Evolutionary conservation across 2,797 vertebrate species (phyloP).

Genomic region (Sebastes matsubarae): DNA sequence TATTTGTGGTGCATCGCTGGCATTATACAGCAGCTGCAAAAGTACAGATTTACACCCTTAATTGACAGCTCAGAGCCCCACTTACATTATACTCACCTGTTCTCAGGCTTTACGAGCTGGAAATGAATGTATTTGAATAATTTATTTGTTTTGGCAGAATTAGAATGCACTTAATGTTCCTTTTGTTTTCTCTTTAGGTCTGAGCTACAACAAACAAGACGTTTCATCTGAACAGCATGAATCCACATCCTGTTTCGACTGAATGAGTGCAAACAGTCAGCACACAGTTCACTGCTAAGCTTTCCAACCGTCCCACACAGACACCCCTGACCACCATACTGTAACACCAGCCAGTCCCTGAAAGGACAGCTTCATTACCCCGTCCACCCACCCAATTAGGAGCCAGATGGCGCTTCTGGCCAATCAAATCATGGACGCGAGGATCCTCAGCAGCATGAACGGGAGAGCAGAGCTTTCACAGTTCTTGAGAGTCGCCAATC

Average conservation of each 20-base stretch:
- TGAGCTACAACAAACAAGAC: constrained; percentile 45
- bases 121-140: constrained; percentile 11
- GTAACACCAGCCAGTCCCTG: constrained; percentile 85
- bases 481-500: constrained; percentile 94
- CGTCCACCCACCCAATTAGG: constrained; percentile 90
- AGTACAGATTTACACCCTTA: constrained; percentile 37
- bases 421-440: constrained; percentile 94
- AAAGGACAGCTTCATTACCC: constrained; percentile 89
- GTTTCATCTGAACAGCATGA: constrained; percentile 63
- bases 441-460: constrained; percentile 88
- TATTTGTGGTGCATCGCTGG: constrained; percentile 72
- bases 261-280: constrained; percentile 59
- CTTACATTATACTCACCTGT: constrained; percentile 12
- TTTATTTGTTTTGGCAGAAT: constrained; percentile 28
- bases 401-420: constrained; percentile 97
- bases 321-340: constrained; percentile 88
- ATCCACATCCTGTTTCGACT: constrained; percentile 70
- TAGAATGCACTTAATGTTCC: constrained; percentile 27
- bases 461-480: constrained; percentile 96
- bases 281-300: constrained; percentile 48
- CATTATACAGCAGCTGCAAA: constrained; percentile 58
- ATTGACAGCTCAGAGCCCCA: constrained; percentile 23
- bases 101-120: not conserved
- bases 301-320: constrained; percentile 85
- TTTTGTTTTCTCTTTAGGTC: constrained; percentile 67